Percentiles rank a stretch among this genome's conserved stretches.
phyloP scores from a whole-genome alignment of 2,113 vertebrate species.

The Eulacestoma nigropectus region DNA sequence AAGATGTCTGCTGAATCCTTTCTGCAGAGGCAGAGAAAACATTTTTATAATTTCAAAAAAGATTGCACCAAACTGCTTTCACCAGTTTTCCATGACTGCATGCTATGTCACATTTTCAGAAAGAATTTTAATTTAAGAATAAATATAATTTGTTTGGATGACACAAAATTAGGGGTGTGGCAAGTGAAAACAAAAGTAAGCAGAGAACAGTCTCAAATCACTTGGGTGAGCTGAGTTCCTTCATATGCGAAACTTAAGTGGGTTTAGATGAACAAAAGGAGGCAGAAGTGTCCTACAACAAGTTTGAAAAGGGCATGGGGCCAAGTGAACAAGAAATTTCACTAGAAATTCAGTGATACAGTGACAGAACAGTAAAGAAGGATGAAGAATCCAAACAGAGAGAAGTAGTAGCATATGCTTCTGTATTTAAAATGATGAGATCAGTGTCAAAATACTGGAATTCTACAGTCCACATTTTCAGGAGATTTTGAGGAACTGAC shows the following conservation, averaged over 20 bases:
- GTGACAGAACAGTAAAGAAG: background rate
- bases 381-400: background rate
- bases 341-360: background rate
- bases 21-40: background rate
- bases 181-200: background rate
- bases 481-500: background rate
- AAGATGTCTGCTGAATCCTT: background rate
- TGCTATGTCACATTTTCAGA: background rate
- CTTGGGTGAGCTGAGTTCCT: background rate
- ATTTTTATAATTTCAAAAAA: background rate
- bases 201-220: background rate
- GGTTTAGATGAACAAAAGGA: background rate
- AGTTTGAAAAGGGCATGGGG: background rate
- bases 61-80: background rate
- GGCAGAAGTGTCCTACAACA: background rate
- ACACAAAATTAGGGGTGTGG: background rate
- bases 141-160: background rate
- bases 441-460: background rate
- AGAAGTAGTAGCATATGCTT: background rate
- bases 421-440: background rate
- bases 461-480: background rate
- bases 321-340: background rate
- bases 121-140: background rate
- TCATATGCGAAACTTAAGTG: background rate
- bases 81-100: background rate